phyloP scores from a whole-genome alignment of 2,888 invertebrate species.

The Cordilura impudica region DNA sequence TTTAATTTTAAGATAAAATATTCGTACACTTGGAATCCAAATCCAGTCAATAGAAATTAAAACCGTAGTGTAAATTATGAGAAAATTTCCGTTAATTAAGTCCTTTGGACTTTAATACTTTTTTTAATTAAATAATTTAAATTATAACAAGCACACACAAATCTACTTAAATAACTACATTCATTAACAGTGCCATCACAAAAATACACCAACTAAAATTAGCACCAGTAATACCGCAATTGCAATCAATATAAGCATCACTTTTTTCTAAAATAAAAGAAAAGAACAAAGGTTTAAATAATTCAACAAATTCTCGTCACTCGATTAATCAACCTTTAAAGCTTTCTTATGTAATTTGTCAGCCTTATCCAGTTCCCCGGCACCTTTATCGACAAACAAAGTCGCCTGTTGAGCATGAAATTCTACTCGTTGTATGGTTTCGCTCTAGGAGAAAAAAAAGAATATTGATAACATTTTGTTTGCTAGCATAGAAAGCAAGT shows the following conservation, averaged over 20 bases:
- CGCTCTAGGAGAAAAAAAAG: constrained; percentile 68
- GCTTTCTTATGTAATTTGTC: constrained; percentile 70
- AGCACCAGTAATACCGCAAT: constrained; percentile 69
- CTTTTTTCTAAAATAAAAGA: constrained; percentile 72
- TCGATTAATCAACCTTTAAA: constrained; percentile 68
- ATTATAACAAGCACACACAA: constrained; percentile 33
- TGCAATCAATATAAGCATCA: constrained; percentile 71
- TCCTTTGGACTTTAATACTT: constrained; percentile 58
- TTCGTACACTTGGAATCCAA: too few species aligned
- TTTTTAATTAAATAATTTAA: constrained; percentile 32
- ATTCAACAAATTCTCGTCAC: neutral
- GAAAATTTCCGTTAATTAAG: neutral
- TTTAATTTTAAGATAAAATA: too few species aligned
- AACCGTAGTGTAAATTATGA: neutral
- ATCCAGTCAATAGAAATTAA: too few species aligned
- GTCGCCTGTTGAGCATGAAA: constrained; percentile 77
- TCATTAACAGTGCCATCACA: constrained; percentile 63
- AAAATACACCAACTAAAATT: constrained; percentile 72
- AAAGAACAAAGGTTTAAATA: neutral
- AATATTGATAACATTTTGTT: too few species aligned
- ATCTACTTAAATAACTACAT: constrained; percentile 14
- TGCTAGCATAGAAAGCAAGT: too few species aligned
- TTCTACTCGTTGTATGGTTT: constrained; percentile 77
- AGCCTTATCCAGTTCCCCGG: constrained; percentile 72
- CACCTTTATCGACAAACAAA: constrained; percentile 74